Conservation (phyloP, 2,797 vertebrate genomes). For the Xiphorhynchus erythropygius region DNA sequence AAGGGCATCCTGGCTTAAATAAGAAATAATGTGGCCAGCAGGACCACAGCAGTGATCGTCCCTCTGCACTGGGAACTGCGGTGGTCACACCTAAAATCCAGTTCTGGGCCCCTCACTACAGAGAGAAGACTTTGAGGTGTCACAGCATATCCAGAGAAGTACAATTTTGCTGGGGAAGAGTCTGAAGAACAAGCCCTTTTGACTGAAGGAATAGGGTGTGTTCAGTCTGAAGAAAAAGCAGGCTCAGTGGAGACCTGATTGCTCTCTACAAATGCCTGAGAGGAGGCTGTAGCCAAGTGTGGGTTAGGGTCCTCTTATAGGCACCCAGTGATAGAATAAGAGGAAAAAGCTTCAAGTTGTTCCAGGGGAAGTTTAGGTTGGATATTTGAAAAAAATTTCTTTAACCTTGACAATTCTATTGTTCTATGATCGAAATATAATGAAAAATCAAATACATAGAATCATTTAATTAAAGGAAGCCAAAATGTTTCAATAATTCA, state of each 20-base stretch:
- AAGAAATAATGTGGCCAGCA: not conserved
- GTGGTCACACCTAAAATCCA: rapidly evolving
- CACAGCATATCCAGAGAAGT: rapidly evolving
- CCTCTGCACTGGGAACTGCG: not conserved
- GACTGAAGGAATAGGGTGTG: not conserved
- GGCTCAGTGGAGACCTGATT: no score
- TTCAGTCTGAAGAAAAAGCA: not conserved
- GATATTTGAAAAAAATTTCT: not conserved
- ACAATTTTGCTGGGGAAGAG: rapidly evolving
- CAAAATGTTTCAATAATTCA: not conserved
- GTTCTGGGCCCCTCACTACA: not conserved
- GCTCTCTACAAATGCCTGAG: not conserved
- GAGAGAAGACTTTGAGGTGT: not conserved
- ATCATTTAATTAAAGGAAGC: not conserved
- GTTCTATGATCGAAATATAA: not conserved
- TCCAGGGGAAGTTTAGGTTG: not conserved
- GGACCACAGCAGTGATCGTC: rapidly evolving
- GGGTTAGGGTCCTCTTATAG: not conserved
- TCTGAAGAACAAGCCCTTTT: not conserved
- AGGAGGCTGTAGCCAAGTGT: not conserved
- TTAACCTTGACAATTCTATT: not conserved
- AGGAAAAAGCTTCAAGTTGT: not conserved
- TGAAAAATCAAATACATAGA: not conserved
- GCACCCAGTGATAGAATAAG: not conserved
- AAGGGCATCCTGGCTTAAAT: rapidly evolving